A percentile compares a stretch with the other conserved stretches of the same genome.
phyloP scores from a whole-genome alignment of 2,797 vertebrate species.

The Cynopterus sphinx region DNA sequence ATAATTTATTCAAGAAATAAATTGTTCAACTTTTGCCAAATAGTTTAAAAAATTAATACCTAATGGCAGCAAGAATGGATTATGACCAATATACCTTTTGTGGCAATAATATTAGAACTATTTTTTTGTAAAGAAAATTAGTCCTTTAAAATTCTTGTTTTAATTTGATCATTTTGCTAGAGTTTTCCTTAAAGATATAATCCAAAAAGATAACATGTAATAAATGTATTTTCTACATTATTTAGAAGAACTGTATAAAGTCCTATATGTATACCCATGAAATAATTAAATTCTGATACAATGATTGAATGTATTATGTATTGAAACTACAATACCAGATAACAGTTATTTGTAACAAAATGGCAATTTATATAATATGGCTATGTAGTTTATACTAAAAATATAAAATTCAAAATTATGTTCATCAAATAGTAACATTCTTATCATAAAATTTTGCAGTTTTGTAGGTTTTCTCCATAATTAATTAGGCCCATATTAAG shows the following conservation, averaged over 20 bases:
- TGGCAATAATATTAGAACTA: neutral
- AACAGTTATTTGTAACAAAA: neutral
- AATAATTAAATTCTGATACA: neutral
- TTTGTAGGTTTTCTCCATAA: neutral
- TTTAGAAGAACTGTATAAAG: neutral
- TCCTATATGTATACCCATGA: neutral
- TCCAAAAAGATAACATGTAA: neutral
- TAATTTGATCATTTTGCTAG: neutral
- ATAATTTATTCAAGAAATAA: neutral
- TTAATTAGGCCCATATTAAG: neutral
- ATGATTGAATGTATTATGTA: neutral
- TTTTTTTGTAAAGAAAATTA: slow-evolving; percentile 19
- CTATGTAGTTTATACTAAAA: neutral
- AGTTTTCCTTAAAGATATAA: slow-evolving; percentile 20
- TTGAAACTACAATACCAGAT: neutral
- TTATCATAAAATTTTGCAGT: neutral
- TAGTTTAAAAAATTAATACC: neutral
- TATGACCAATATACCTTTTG: neutral
- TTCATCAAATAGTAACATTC: neutral
- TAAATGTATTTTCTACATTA: neutral
- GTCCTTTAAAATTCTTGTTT: neutral
- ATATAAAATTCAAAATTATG: neutral
- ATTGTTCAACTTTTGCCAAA: neutral
- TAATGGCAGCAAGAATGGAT: neutral
- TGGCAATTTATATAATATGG: neutral